Percentiles rank a stretch among this genome's conserved stretches.
phyloP scores from a whole-genome alignment of 2,797 vertebrate species.

The Microctenopoma steveboyesi region DNA sequence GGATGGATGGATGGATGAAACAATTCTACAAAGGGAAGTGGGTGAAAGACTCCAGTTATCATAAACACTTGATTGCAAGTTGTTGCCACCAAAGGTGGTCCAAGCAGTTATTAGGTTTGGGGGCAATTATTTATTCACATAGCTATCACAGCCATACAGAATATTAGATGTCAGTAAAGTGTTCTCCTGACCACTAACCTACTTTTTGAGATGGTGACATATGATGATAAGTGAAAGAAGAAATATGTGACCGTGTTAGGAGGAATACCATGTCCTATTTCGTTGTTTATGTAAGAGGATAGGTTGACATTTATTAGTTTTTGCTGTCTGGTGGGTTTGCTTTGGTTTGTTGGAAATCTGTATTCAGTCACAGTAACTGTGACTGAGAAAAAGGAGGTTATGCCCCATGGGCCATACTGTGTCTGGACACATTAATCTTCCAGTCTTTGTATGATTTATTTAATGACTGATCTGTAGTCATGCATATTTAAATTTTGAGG shows the following conservation, averaged over 20 bases:
- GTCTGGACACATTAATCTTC: slow-evolving; percentile 48
- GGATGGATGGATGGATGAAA: too few species aligned
- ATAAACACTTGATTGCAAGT: too few species aligned
- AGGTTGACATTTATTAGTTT: slow-evolving; percentile 55
- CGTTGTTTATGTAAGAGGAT: slow-evolving; percentile 39
- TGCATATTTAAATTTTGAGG: slow-evolving; percentile 13
- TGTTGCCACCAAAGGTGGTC: too few species aligned
- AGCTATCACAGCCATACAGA: too few species aligned
- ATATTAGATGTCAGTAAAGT: too few species aligned
- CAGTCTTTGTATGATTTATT: slow-evolving; percentile 38
- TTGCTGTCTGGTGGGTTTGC: slow-evolving; percentile 52
- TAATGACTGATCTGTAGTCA: slow-evolving; percentile 12
- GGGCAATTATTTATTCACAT: too few species aligned
- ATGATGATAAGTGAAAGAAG: slow-evolving; percentile 16
- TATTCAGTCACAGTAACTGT: slow-evolving; percentile 48
- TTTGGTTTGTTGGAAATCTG: slow-evolving; percentile 45
- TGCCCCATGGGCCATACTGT: slow-evolving; percentile 30
- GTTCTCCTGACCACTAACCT: too few species aligned
- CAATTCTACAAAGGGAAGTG: too few species aligned
- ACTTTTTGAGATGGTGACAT: slow-evolving; percentile 1
- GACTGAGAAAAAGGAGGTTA: slow-evolving; percentile 31
- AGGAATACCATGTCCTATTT: slow-evolving; percentile 40
- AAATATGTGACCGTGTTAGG: slow-evolving; percentile 1
- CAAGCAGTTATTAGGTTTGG: too few species aligned
- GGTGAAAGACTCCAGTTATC: too few species aligned